Evolutionary conservation across 2,797 vertebrate genomes (phyloP).

Genomic region (Atherinosoma microstoma): DNA sequence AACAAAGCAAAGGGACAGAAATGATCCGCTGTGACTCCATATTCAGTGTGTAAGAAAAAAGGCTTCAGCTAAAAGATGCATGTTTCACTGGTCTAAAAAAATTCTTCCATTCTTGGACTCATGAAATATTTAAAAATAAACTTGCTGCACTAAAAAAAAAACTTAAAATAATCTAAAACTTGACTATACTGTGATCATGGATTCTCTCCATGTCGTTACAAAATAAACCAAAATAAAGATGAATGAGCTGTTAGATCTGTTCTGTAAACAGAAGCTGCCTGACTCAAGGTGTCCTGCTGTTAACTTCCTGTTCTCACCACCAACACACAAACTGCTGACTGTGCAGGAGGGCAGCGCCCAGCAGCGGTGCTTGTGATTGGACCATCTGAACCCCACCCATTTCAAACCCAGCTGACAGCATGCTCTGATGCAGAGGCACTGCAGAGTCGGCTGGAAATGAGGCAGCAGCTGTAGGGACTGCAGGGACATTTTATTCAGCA

Average conservation of each 20-base stretch:
- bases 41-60: background rate
- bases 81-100: background rate
- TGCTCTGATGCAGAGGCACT: constrained; percentile 33
- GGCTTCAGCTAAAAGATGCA: background rate
- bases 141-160: background rate
- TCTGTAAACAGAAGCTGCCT: constrained; percentile 8
- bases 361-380: constrained; percentile 58
- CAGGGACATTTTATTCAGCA: no score
- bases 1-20: background rate
- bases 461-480: no score
- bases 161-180: background rate
- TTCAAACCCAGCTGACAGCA: constrained; percentile 24
- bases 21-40: background rate
- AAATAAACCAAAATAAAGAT: background rate
- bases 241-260: background rate
- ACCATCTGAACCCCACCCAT: constrained; percentile 51
- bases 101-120: background rate
- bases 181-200: background rate
- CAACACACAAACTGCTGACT: constrained; percentile 46
- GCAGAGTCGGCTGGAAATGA: background rate
- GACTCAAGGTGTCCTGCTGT: constrained; percentile 47
- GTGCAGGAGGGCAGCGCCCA: constrained; percentile 28
- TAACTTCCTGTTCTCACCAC: constrained; percentile 46
- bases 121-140: background rate
- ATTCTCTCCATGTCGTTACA: background rate